Base-by-base conservation (phyloP, 1,140 invertebrate genomes). In the Doryteuthis pealeii region DNA sequence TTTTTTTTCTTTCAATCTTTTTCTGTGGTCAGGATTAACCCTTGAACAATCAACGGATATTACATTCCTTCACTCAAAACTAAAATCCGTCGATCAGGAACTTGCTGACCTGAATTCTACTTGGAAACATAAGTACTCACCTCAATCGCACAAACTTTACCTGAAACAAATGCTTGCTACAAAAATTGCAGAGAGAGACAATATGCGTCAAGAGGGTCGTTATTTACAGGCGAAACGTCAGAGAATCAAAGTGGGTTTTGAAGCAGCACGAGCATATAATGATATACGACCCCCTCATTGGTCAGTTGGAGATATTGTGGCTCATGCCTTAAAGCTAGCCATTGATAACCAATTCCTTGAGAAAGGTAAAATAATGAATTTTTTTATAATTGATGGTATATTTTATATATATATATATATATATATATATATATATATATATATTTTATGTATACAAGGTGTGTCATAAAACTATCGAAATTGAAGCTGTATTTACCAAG, bases 221-320 rank as follows among this genome's bases (percentile, higher is more conserved):
- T 78, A 83, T 35, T 83, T 83, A 67, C 80, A 81, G 74, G 80
- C 82, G 10, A 82, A 81, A 71, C 77, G 81, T 32, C 81, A 84
- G 67, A 79, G 79, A 67, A 69, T 86, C 28, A 85, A 84, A 73
- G 83, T 86, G 49, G 86, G 85, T 32, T 70, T 84, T 35, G 84
- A 86, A 71, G 85, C 84, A 66, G 85, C 83, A 12, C 80, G 84
- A 73, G 82, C 82, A 22, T 88, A 86, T 75, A 85, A 86, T 49
- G 76, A 82, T 31, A 80, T 84, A 30, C 84, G 86, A 71, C 87
- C 87, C 1, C 85, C 83, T 5, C 83, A 87, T 74, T 83, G 87
- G 77, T 87, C 85, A 14, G 85, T 88, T 8, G 87, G 86, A 4
- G 85, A 87, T 80, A 83, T 84, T 70, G 84, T 88, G 1, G 81